These are phyloP conservation scores for Larimichthys crocea DNA, from an alignment of 2,113 vertebrate species.

Conservation along the genomic window DNA sequence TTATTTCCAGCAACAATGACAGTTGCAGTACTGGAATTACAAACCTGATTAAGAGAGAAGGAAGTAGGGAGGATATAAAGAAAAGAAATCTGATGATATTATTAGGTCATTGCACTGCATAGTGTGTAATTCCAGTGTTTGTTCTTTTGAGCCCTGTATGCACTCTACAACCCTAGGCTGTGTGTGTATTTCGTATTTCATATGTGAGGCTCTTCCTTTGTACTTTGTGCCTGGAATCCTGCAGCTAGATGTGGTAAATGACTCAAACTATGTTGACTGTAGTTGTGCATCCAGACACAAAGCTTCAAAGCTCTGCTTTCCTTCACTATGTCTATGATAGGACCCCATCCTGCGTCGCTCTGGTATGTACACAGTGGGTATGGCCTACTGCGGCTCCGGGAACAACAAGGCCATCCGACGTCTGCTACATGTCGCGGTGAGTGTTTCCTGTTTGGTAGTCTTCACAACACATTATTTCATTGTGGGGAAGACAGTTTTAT, in stretches of 20 bases:
- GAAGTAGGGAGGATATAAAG: not conserved
- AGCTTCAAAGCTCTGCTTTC: conserved; percentile 69
- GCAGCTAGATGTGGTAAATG: conserved; percentile 30
- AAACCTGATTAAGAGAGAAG: not conserved
- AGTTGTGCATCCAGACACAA: conserved; percentile 34
- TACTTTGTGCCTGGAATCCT: conserved; percentile 26
- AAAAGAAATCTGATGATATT: not conserved
- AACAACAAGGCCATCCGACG: conserved; percentile 99
- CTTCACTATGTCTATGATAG: conserved; percentile 82
- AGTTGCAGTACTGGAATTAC: not conserved
- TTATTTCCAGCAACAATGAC: not conserved
- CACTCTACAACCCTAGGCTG: not conserved
- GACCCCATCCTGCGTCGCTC: conserved; percentile 98
- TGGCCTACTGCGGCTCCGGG: conserved; percentile 99
- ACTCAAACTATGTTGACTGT: conserved; percentile 27
- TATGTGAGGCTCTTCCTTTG: conserved; percentile 16
- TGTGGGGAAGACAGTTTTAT: conserved; percentile 29
- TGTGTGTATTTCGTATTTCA: conserved; percentile 24
- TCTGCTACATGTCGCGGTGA: conserved; percentile 97
- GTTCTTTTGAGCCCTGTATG: conserved; percentile 17
- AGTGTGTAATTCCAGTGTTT: conserved; percentile 1
- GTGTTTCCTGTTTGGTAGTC: conserved; percentile 71
- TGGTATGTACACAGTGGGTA: conserved; percentile 99
- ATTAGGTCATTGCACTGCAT: not conserved
- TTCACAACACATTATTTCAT: conserved; percentile 24